These are phyloP conservation scores for Aromia moschata DNA, from an alignment of 2,888 invertebrate genomes.

Conservation along the genomic window DNA sequence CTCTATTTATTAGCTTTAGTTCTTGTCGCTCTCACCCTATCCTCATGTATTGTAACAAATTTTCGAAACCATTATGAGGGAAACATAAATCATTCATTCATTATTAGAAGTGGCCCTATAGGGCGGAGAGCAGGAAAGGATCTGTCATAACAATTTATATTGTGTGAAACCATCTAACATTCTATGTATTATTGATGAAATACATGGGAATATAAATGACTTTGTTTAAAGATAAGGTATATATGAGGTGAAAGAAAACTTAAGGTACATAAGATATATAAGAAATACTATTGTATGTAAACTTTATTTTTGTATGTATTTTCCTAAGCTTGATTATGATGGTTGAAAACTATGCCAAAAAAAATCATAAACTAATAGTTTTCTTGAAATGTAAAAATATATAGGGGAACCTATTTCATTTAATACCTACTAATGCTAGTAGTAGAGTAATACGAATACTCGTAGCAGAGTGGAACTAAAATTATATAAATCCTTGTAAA, in stretches of 20 bases:
- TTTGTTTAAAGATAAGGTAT: constrained; percentile 17
- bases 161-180: constrained; percentile 26
- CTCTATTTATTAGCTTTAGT: constrained; percentile 19
- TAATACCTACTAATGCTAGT: too few species aligned
- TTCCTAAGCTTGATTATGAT: too few species aligned
- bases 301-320: neutral
- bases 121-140: constrained; percentile 31
- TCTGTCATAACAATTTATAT: constrained; percentile 41
- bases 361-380: too few species aligned
- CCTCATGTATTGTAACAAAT: constrained; percentile 16
- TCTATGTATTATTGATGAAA: constrained; percentile 33
- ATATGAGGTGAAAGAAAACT: neutral
- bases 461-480: too few species aligned
- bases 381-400: too few species aligned
- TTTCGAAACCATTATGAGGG: constrained; percentile 20
- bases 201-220: constrained; percentile 20
- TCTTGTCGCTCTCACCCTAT: constrained; percentile 27
- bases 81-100: constrained; percentile 39
- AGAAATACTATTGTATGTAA: neutral
- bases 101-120: constrained; percentile 37
- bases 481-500: too few species aligned
- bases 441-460: too few species aligned
- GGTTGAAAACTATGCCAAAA: too few species aligned
- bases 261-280: neutral
- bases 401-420: too few species aligned